Conservation (phyloP, 2,113 vertebrate species). For the Nibea albiflora region DNA sequence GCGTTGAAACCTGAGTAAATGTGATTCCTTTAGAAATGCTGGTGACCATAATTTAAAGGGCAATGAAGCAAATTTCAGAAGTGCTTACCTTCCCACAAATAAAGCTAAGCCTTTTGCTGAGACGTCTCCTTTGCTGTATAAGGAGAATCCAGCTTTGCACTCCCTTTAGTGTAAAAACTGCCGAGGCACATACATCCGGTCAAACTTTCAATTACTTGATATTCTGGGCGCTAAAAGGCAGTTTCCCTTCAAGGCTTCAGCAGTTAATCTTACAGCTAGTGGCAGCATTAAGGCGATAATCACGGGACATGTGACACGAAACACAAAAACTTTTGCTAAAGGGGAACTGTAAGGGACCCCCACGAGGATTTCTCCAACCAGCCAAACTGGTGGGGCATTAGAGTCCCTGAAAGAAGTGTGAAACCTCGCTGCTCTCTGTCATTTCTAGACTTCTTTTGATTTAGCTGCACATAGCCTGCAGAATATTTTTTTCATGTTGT, state of each 20-base stretch:
- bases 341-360: slow-evolving; percentile 32
- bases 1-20: neutral
- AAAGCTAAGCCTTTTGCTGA: slow-evolving; percentile 61
- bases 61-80: slow-evolving; percentile 55
- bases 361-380: slow-evolving; percentile 49
- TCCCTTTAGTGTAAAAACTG: slow-evolving; percentile 69
- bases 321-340: slow-evolving; percentile 53
- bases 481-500: slow-evolving; percentile 30
- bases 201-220: slow-evolving; percentile 78
- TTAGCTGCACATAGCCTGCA: slow-evolving; percentile 28
- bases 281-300: slow-evolving; percentile 76
- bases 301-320: slow-evolving; percentile 65
- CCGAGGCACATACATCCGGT: slow-evolving; percentile 68
- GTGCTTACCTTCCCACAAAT: slow-evolving; percentile 50
- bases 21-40: slow-evolving; percentile 17
- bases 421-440: neutral
- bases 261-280: slow-evolving; percentile 71
- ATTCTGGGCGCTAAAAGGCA: slow-evolving; percentile 73
- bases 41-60: slow-evolving; percentile 27
- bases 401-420: slow-evolving; percentile 15
- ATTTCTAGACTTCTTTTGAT: slow-evolving; percentile 37
- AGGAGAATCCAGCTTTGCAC: slow-evolving; percentile 70
- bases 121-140: slow-evolving; percentile 67
- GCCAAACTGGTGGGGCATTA: slow-evolving; percentile 18
- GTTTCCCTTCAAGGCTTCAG: slow-evolving; percentile 58